Percentiles rank a stretch among this genome's conserved stretches.
Conservation (phyloP, 2,888 invertebrate species). For the Eilema depressum region DNA sequence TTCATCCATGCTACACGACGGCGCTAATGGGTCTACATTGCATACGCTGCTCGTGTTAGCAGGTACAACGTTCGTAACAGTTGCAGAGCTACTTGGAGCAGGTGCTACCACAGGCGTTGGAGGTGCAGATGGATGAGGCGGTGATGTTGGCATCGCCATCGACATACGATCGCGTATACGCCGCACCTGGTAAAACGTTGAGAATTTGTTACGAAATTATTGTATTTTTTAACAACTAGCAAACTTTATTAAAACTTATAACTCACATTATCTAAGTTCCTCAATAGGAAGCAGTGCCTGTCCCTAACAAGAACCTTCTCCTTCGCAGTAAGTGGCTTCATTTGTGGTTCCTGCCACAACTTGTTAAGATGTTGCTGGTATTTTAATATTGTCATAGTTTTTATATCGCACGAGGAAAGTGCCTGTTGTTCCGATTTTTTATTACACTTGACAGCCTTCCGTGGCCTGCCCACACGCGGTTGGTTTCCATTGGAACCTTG, state of each 20-base stretch:
- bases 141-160: conserved; percentile 56
- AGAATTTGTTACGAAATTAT: not conserved
- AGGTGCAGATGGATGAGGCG: conserved; percentile 33
- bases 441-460: conserved; percentile 81
- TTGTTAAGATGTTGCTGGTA: conserved; percentile 81
- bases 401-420: conserved; percentile 72
- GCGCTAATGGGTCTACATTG: conserved; percentile 71
- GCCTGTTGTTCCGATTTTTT: conserved; percentile 76
- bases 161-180: conserved; percentile 76
- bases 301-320: conserved; percentile 93
- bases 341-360: conserved; percentile 86
- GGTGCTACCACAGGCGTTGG: conserved; percentile 37
- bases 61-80: conserved; percentile 47
- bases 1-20: conserved; percentile 75
- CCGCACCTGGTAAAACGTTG: conserved; percentile 65
- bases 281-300: conserved; percentile 94
- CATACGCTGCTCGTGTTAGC: conserved; percentile 56
- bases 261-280: conserved; percentile 95
- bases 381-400: conserved; percentile 80
- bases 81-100: conserved; percentile 29
- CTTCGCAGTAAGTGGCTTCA: conserved; percentile 93
- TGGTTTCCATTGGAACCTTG: conserved; percentile 66
- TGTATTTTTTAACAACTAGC: not conserved
- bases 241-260: not conserved
- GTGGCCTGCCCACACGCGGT: conserved; percentile 78